Percentiles rank a stretch among this genome's conserved stretches.
Conservation (phyloP, 2,797 vertebrate genomes). For the Hypotaenidia philippensis region DNA sequence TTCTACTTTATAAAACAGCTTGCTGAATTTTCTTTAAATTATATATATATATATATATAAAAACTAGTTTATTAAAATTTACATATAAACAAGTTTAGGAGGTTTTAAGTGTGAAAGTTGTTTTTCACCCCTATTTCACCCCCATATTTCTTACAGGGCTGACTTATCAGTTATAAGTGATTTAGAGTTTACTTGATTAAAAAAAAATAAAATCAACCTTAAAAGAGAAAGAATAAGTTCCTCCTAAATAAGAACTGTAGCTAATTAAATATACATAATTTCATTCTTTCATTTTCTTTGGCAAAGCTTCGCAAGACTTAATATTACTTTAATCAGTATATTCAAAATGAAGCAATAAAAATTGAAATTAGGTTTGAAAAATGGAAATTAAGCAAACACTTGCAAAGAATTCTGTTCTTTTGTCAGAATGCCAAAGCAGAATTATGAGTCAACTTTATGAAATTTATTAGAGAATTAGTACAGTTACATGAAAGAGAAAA, state of each 20-base stretch:
- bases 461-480: conserved; percentile 71
- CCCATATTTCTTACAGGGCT: neutral
- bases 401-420: conserved; percentile 64
- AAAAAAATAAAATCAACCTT: conserved; percentile 49
- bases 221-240: conserved; percentile 35
- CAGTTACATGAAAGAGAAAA: conserved; percentile 65
- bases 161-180: conserved; percentile 6
- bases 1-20: neutral
- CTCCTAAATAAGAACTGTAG: conserved; percentile 66
- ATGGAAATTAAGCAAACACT: conserved; percentile 68
- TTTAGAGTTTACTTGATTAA: conserved; percentile 56
- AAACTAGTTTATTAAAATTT: neutral
- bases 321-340: conserved; percentile 76
- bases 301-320: conserved; percentile 66
- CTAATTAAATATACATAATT: conserved; percentile 77
- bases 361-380: conserved; percentile 77
- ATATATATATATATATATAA: neutral
- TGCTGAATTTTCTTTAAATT: neutral
- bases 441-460: conserved; percentile 62
- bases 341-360: conserved; percentile 77
- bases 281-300: conserved; percentile 75
- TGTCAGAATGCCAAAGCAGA: conserved; percentile 71
- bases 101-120: neutral
- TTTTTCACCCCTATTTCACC: neutral
- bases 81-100: neutral